phyloP scores from a whole-genome alignment of 2,888 invertebrate species.

The Aporophyla nigra region DNA sequence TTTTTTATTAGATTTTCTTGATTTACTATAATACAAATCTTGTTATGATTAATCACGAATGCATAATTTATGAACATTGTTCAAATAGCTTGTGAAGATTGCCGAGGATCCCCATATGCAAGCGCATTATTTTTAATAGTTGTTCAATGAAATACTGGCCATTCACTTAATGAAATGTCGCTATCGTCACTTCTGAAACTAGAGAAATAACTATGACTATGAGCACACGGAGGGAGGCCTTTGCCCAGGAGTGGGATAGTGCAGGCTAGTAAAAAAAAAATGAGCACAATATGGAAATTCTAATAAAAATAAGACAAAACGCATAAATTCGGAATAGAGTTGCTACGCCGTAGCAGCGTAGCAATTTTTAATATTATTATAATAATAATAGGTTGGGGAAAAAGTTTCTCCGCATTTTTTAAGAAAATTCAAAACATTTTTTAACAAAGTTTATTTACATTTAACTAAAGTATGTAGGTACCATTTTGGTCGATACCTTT shows the following conservation, averaged over 20 bases:
- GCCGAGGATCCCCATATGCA: not conserved
- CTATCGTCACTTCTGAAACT: not conserved
- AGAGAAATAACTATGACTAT: too few species aligned
- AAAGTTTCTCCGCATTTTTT: too few species aligned
- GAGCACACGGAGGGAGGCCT: too few species aligned
- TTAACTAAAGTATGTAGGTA: too few species aligned
- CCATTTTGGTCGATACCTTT: too few species aligned
- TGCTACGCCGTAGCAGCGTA: conserved; percentile 32
- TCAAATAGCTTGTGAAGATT: not conserved
- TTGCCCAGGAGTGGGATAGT: too few species aligned
- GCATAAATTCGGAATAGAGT: not conserved
- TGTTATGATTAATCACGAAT: not conserved
- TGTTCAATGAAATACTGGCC: not conserved
- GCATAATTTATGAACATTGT: not conserved
- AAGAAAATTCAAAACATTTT: too few species aligned
- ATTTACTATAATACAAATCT: not conserved
- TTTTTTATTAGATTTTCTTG: not conserved
- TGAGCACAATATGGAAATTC: not conserved
- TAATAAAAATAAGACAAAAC: not conserved
- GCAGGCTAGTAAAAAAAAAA: too few species aligned
- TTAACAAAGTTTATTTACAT: too few species aligned
- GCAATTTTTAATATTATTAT: not conserved
- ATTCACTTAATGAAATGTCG: not conserved
- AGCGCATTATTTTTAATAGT: not conserved
- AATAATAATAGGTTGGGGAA: too few species aligned